These are phyloP conservation scores for Myoxocephalus aenaeus DNA, from an alignment of 2,797 vertebrate genomes.

Conservation along the genomic window DNA sequence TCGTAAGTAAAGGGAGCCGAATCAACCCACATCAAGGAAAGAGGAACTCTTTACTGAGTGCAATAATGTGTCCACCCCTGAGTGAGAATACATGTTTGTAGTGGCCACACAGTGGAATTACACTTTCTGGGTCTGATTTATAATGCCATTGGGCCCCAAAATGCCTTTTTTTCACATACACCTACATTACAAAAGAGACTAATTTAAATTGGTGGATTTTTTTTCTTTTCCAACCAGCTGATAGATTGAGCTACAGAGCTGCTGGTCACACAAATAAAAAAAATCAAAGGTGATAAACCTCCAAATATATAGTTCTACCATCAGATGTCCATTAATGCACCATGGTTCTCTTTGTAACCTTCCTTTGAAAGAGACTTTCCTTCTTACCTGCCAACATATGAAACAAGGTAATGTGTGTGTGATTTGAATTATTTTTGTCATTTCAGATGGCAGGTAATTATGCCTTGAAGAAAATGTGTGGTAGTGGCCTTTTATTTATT, in stretches of 20 bases:
- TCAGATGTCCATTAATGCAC: neutral
- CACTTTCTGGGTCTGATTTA: too few species aligned
- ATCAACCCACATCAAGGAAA: too few species aligned
- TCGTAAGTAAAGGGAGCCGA: too few species aligned
- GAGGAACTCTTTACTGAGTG: too few species aligned
- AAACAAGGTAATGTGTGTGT: neutral
- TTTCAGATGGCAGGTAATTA: conserved; percentile 8
- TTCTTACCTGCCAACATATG: neutral
- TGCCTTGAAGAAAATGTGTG: neutral
- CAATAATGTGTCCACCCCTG: too few species aligned
- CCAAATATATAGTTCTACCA: neutral
- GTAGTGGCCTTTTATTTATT: neutral
- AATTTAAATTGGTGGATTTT: too few species aligned
- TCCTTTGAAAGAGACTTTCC: neutral
- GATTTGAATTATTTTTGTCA: conserved; percentile 3
- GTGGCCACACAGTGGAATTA: too few species aligned
- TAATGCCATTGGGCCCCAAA: too few species aligned
- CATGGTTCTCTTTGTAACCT: neutral
- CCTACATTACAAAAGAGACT: too few species aligned
- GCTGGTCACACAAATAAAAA: neutral
- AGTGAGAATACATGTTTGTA: neutral
- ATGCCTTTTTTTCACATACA: too few species aligned
- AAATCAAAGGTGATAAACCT: neutral
- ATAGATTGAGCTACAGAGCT: too few species aligned
- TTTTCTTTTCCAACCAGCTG: neutral